Percentiles rank a stretch among this genome's conserved stretches.
Evolutionary conservation across 2,888 invertebrate species (phyloP).

Genomic region (Nephrotoma appendiculata): DNA sequence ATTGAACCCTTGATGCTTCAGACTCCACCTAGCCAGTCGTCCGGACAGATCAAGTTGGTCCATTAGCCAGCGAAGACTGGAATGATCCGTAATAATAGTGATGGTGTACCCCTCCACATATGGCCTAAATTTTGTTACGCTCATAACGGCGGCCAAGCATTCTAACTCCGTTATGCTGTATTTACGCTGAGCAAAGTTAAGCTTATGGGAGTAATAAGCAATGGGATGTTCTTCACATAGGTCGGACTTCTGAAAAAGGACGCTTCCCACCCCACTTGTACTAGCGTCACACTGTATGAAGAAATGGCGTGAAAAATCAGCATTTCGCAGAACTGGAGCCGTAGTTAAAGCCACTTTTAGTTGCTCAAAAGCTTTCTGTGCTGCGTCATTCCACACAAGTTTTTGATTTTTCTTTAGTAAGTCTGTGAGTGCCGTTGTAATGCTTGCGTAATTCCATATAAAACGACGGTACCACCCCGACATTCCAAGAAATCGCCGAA

Average conservation of each 20-base stretch:
- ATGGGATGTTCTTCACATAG: not conserved
- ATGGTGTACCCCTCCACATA: not conserved
- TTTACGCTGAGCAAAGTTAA: not conserved
- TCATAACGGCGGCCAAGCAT: not conserved
- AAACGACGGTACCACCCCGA: slow-evolving; percentile 13
- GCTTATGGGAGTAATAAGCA: not conserved
- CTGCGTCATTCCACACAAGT: not conserved
- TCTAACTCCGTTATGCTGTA: not conserved
- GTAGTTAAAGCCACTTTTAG: not conserved
- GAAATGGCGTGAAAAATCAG: not conserved
- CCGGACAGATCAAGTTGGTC: not conserved
- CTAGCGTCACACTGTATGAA: not conserved
- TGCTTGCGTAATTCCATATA: not conserved
- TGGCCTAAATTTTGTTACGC: not conserved
- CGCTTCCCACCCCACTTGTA: not conserved
- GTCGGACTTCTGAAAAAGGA: not conserved
- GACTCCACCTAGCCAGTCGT: too few relatives aligned
- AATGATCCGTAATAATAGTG: not conserved
- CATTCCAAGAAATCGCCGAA: slow-evolving; percentile 11
- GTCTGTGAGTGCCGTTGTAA: slow-evolving; percentile 8
- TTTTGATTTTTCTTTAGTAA: not conserved
- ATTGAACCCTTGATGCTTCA: not conserved
- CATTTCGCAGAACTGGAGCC: not conserved
- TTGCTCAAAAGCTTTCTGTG: slow-evolving; percentile 2
- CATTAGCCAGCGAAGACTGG: not conserved